Evolutionary conservation across 2,113 vertebrate species (phyloP).

Genomic region (Bombycilla garrulus): DNA sequence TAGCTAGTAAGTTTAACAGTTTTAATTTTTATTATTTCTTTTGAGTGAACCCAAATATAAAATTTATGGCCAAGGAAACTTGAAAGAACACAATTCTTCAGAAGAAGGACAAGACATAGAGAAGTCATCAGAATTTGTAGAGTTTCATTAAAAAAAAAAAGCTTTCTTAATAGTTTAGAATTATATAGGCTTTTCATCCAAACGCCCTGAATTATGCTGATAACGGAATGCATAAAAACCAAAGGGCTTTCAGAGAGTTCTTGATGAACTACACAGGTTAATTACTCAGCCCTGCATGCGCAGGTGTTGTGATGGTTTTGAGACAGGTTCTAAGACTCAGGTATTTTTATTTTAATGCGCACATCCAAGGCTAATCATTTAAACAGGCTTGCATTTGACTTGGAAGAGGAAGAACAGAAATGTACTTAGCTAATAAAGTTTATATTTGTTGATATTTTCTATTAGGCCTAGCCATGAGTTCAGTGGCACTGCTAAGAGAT

Average conservation of each 20-base stretch:
- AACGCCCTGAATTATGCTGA: not conserved
- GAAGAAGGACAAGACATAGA: not conserved
- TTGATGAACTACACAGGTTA: not conserved
- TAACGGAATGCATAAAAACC: not conserved
- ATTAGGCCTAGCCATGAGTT: not conserved
- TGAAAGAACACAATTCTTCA: not conserved
- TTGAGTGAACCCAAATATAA: not conserved
- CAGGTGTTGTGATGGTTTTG: not conserved
- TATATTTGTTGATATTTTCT: not conserved
- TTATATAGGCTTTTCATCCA: not conserved
- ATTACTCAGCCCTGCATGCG: not conserved
- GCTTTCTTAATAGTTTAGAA: not conserved
- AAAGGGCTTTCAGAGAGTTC: not conserved
- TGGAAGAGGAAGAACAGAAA: not conserved
- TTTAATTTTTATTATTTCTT: not conserved
- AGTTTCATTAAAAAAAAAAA: not conserved
- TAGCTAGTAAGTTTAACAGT: not conserved
- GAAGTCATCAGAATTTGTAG: not conserved
- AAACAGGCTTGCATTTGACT: not conserved
- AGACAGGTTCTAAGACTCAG: not conserved
- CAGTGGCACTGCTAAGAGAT: not conserved
- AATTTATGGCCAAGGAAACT: not conserved
- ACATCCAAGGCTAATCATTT: not conserved
- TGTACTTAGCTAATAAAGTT: not conserved
- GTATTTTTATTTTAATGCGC: not conserved